These are phyloP conservation scores for Dryocosmus kuriphilus DNA, from an alignment of 2,888 invertebrate genomes.

Conservation along the genomic window DNA sequence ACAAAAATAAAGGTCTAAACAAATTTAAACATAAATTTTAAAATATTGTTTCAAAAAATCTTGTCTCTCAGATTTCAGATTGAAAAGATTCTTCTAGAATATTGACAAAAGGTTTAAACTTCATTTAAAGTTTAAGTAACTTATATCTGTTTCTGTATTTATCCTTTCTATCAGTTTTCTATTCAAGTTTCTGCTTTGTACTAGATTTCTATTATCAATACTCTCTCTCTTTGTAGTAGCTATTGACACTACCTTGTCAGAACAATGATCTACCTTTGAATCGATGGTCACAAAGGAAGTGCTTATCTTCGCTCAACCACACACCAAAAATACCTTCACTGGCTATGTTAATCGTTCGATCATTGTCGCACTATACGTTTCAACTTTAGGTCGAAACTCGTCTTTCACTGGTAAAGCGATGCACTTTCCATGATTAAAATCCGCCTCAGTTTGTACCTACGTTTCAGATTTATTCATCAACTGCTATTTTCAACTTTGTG, in stretches of 20 bases:
- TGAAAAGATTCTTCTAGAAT: background rate
- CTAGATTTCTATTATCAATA: background rate
- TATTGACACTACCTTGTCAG: slow-evolving; percentile 9
- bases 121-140: background rate
- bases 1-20: too few species aligned
- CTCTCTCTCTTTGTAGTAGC: background rate
- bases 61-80: too few species aligned
- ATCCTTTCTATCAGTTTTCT: slow-evolving; percentile 9
- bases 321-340: background rate
- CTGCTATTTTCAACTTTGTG: background rate
- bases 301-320: slow-evolving; percentile 19
- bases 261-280: slow-evolving; percentile 25
- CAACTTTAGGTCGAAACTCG: background rate
- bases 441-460: background rate
- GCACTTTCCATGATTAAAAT: slow-evolving; percentile 26
- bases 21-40: too few species aligned
- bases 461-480: background rate
- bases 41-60: too few species aligned
- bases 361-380: background rate
- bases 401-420: background rate
- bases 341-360: background rate
- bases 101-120: background rate
- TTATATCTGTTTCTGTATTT: background rate
- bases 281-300: slow-evolving; percentile 1
- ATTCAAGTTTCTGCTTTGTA: background rate